Evolutionary conservation across 2,797 vertebrate genomes (phyloP).

Genomic region (Serranus cabrilla): DNA sequence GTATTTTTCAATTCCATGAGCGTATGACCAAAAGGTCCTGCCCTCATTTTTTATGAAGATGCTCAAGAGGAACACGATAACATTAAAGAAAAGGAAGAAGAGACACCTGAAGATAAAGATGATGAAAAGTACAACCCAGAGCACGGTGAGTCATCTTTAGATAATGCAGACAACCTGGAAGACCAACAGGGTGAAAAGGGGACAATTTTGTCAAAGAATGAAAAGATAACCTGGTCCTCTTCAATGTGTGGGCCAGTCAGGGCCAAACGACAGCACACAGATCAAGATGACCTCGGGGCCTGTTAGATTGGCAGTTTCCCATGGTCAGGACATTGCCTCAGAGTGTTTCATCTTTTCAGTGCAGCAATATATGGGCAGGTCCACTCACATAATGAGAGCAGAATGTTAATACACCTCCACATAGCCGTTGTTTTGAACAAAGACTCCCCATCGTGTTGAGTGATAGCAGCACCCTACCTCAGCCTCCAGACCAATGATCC

Average conservation of each 20-base stretch:
- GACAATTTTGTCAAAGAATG: constrained; percentile 29
- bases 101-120: constrained; percentile 40
- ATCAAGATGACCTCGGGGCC: constrained; percentile 48
- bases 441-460: constrained; percentile 4
- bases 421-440: constrained; percentile 11
- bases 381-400: constrained; percentile 28
- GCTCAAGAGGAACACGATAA: constrained; percentile 32
- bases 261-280: constrained; percentile 31
- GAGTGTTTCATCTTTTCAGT: constrained; percentile 28
- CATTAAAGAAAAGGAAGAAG: constrained; percentile 26
- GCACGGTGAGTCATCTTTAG: constrained; percentile 29
- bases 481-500: constrained; percentile 24
- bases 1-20: not conserved
- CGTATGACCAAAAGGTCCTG: constrained; percentile 17
- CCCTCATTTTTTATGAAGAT: constrained; percentile 29
- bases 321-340: constrained; percentile 24
- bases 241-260: constrained; percentile 13
- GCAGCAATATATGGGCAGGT: constrained; percentile 9
- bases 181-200: constrained; percentile 39
- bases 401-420: constrained; percentile 26
- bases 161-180: constrained; percentile 32
- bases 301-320: constrained; percentile 21
- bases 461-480: not conserved
- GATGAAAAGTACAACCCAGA: constrained; percentile 46
- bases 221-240: constrained; percentile 50